Base-by-base conservation (phyloP, 2,888 invertebrate species). In the Griposia aprilina region DNA sequence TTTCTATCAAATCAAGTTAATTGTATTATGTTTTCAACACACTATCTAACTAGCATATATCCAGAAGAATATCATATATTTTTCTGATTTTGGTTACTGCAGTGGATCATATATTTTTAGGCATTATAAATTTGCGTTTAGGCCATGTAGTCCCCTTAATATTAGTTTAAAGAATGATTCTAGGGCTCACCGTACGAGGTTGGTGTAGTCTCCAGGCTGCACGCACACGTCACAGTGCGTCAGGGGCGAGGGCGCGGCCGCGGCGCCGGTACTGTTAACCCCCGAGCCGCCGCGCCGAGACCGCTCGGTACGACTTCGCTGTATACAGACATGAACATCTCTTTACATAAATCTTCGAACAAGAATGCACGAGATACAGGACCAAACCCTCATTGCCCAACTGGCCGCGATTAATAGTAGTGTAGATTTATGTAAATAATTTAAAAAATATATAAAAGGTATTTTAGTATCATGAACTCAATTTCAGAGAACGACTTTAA, bases 151-250 rank as follows among this genome's bases (percentile, higher is more conserved):
- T n/a, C n/a, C n/a, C n/a, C n/a, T n/a, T n/a, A 30, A 52, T 41
- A 23, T 26, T 13, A 30, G 3, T 17, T n/a, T 20, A 6, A 41
- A 23, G n/a, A 63, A 63, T 50, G 15, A 52, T 30, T 73, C 15
- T 0, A 23, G 20, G 10, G 52, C 84, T 87, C 93, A 98, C 98
- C 97, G 97, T 83, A 98, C 98, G 84, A 98, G 97, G 94, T 98
- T 98, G 88, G 97, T 94, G 89, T 93, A 95, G 87, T 97, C 97
- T 20, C 98, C 98, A 23, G 97, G 94, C 83, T 96, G 95, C 67
- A 95, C 91, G 92, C 98, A 98, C 70, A 98, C 98, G 92, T 98
- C 98, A 92, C 98, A 98, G 85, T 97, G 97, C 8, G 95, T 88
- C 52, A 93, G 90, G 65, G 92, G 90, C 74, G 90, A 84, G 6